Evolutionary conservation across 1,140 invertebrate species (phyloP).

Genomic region (Drosophila lacertosa): DNA sequence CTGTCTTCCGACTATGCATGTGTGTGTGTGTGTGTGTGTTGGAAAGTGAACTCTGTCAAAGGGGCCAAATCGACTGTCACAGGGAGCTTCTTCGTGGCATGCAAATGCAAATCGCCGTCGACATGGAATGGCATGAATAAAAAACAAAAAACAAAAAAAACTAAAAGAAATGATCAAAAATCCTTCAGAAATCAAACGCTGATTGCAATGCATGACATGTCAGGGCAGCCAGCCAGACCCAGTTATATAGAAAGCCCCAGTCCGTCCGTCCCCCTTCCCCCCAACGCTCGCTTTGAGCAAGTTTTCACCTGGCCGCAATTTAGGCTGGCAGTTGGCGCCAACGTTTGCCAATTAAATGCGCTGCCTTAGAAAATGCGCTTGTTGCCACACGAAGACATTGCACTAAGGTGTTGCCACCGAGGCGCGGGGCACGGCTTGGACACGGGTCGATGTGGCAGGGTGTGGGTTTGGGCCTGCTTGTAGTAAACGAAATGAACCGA

Average conservation of each 20-base stretch:
- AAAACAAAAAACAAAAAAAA: too few species aligned
- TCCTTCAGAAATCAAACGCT: slow-evolving; percentile 79
- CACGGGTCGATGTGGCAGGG: slow-evolving; percentile 14
- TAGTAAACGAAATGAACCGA: slow-evolving; percentile 74
- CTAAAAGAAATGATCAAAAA: slow-evolving; percentile 73
- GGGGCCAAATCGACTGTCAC: slow-evolving; percentile 60
- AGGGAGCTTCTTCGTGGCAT: slow-evolving; percentile 33
- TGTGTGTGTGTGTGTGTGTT: slow-evolving; percentile 21
- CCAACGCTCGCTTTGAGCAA: slow-evolving; percentile 34
- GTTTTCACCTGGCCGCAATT: slow-evolving; percentile 42
- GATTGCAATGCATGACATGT: slow-evolving; percentile 72
- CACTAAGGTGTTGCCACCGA: background rate
- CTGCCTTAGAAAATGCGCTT: slow-evolving; percentile 47
- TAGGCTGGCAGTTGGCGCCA: slow-evolving; percentile 58
- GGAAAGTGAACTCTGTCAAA: slow-evolving; percentile 42
- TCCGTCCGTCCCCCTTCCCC: too few species aligned
- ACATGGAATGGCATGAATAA: slow-evolving; percentile 60
- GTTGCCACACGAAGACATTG: slow-evolving; percentile 6
- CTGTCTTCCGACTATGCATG: slow-evolving; percentile 16
- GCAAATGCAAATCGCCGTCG: slow-evolving; percentile 72
- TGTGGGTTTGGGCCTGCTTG: background rate
- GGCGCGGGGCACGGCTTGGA: background rate
- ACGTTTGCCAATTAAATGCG: slow-evolving; percentile 74
- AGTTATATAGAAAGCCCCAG: background rate
- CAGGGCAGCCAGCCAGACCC: slow-evolving; percentile 29